Evolutionary conservation across 2,888 invertebrate species (phyloP).

Genomic region (Saturnia pavonia): DNA sequence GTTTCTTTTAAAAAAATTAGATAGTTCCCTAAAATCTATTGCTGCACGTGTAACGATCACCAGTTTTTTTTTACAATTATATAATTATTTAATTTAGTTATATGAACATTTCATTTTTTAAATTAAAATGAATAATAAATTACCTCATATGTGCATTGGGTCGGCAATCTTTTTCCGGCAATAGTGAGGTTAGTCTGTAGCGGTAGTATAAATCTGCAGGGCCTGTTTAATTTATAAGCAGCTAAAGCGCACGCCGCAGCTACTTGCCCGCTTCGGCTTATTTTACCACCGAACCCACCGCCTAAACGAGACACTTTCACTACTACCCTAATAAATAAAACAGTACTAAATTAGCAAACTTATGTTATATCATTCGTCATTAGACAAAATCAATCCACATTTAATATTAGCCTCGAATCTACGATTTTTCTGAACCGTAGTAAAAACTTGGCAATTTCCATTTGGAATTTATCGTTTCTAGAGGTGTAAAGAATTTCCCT

Average conservation of each 20-base stretch:
- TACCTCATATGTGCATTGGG: constrained; percentile 80
- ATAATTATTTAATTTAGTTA: too few species aligned
- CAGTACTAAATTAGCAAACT: neutral
- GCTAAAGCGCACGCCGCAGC: constrained; percentile 84
- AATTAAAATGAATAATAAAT: constrained; percentile 15
- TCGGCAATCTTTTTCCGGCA: constrained; percentile 79
- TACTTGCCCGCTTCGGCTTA: constrained; percentile 79
- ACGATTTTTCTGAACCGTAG: too few species aligned
- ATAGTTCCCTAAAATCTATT: too few species aligned
- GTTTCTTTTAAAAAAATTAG: too few species aligned
- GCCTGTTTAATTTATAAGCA: constrained; percentile 76
- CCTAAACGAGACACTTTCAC: constrained; percentile 84
- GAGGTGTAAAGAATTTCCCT: too few species aligned
- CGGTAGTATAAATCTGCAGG: constrained; percentile 83
- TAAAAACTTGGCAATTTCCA: too few species aligned
- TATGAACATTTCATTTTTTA: too few species aligned
- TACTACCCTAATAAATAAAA: constrained; percentile 69
- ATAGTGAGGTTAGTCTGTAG: constrained; percentile 84
- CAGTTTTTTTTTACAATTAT: too few species aligned
- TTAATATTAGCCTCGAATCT: too few species aligned
- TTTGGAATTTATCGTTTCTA: too few species aligned
- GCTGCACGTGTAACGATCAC: too few species aligned
- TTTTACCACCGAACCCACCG: constrained; percentile 85
- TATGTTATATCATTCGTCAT: neutral
- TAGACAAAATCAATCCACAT: neutral